A percentile compares a stretch with the other conserved stretches of the same genome.
Conservation (phyloP, 2,113 vertebrate species). For the Tiliqua scincoides region DNA sequence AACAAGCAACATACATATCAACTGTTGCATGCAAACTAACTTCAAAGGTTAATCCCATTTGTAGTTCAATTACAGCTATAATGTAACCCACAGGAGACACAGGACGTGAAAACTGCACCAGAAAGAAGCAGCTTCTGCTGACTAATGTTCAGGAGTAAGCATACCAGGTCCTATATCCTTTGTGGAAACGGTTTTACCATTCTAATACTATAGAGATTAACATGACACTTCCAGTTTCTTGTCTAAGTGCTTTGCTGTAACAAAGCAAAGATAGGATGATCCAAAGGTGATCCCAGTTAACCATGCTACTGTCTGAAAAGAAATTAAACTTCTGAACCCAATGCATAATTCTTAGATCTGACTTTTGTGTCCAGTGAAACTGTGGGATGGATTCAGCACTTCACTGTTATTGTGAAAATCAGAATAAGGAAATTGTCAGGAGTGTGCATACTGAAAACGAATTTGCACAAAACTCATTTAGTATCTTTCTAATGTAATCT, state of each 20-base stretch:
- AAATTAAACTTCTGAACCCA: background rate
- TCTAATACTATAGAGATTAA: background rate
- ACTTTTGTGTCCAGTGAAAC: background rate
- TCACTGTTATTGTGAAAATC: background rate
- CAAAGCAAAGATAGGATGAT: background rate
- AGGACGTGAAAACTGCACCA: background rate
- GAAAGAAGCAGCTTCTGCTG: background rate
- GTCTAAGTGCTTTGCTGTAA: background rate
- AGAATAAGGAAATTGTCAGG: background rate
- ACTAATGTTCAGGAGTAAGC: background rate
- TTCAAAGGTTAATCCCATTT: background rate
- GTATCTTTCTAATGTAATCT: no score
- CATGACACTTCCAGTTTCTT: background rate
- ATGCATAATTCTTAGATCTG: background rate
- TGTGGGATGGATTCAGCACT: background rate
- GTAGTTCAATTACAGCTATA: background rate
- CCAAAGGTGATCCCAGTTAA: background rate
- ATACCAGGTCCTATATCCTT: background rate
- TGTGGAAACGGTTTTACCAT: background rate
- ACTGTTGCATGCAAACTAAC: background rate
- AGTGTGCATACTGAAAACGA: background rate
- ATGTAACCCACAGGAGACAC: background rate
- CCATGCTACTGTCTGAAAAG: background rate
- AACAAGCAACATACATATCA: background rate
- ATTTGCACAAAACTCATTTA: no score